A percentile compares a stretch with the other conserved stretches of the same genome.
phyloP scores from a whole-genome alignment of 2,888 invertebrate genomes.

The Physocephala rufipes region DNA sequence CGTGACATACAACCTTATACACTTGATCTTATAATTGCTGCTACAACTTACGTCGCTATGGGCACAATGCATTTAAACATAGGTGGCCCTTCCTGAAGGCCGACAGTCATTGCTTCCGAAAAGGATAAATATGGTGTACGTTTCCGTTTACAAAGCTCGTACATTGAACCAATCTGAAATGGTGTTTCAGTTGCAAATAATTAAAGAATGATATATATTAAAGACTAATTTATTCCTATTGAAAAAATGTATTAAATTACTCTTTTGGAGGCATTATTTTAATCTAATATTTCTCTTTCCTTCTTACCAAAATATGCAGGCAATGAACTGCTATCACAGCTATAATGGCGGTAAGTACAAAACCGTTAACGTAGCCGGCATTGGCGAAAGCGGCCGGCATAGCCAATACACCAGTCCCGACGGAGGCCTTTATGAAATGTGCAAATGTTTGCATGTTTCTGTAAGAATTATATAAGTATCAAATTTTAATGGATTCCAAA shows the following conservation, averaged over 20 bases:
- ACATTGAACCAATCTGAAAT: conserved; percentile 59
- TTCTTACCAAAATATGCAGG: conserved; percentile 84
- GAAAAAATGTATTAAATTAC: not conserved
- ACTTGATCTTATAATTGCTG: conserved; percentile 10
- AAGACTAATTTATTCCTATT: not conserved
- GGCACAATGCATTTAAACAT: conserved; percentile 71
- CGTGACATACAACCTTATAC: not conserved
- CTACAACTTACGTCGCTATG: conserved; percentile 65
- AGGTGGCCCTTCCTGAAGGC: conserved; percentile 79
- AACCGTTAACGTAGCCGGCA: conserved; percentile 89
- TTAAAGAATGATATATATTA: no score
- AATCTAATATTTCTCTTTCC: not conserved
- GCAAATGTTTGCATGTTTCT: conserved; percentile 91
- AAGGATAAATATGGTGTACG: conserved; percentile 82
- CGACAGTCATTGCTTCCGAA: conserved; percentile 83
- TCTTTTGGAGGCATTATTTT: not conserved
- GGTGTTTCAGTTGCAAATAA: not conserved
- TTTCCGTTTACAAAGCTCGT: conserved; percentile 69
- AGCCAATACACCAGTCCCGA: conserved; percentile 95
- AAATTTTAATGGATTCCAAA: not conserved
- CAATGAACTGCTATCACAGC: conserved; percentile 95
- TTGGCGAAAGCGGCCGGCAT: conserved; percentile 89
- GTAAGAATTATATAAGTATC: conserved; percentile 40
- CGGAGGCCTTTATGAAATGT: conserved; percentile 92
- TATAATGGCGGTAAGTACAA: conserved; percentile 82